These are phyloP conservation scores for Dolichopus griseipennis DNA, from an alignment of 2,888 invertebrate genomes.

Conservation along the genomic window DNA sequence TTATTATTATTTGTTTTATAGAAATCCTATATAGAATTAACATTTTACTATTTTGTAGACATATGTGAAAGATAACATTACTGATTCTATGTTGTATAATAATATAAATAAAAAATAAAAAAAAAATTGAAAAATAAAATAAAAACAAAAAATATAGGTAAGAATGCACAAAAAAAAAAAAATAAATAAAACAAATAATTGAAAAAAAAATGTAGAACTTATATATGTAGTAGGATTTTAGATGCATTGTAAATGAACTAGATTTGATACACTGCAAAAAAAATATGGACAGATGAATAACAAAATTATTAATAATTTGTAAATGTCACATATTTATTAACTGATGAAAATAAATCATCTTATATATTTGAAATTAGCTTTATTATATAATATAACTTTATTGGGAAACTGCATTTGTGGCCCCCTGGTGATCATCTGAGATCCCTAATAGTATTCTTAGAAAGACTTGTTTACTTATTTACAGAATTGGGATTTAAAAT, in stretches of 20 bases:
- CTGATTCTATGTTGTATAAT: background rate
- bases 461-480: too few relatives aligned
- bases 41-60: background rate
- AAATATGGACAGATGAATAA: background rate
- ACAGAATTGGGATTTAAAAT: too few relatives aligned
- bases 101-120: background rate
- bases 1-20: background rate
- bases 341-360: too few relatives aligned
- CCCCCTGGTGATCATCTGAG: too few relatives aligned
- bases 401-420: too few relatives aligned
- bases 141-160: background rate
- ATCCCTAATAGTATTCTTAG: too few relatives aligned
- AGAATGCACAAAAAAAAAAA: background rate
- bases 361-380: too few relatives aligned
- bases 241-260: constrained; percentile 3
- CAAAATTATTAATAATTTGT: too few relatives aligned
- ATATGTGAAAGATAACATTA: background rate
- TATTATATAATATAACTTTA: too few relatives aligned
- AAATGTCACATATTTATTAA: too few relatives aligned
- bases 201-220: background rate
- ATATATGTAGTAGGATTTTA: background rate
- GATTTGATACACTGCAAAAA: background rate
- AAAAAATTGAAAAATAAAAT: background rate
- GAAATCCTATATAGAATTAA: constrained; percentile 6
- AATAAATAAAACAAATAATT: background rate